Evolutionary conservation across 2,113 vertebrate genomes (phyloP), one percentile per base, ranked within the genome.

Genomic region (Pipra filicauda): DNA sequence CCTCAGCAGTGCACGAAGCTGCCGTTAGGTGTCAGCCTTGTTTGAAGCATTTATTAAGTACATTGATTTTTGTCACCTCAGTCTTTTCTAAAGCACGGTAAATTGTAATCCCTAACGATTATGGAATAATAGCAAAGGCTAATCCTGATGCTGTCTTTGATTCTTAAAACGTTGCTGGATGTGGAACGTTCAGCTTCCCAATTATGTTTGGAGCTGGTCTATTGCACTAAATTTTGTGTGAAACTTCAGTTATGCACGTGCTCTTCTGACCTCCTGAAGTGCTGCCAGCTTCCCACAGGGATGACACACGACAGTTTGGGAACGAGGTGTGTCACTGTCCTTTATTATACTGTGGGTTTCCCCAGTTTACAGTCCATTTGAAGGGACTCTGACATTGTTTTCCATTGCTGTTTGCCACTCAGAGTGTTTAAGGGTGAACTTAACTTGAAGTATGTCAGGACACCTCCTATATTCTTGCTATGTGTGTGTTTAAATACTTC

Each of bases 1-100:
- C 1, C 33, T 15, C 33, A 11, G 70, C 41, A 55, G 30, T 28
- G 6, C 6, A 0, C 9, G 19, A 4, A 27, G 22, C 54, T 41
- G 9, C 95, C 95, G 2, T 54, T 66, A 91, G 96, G 43, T 95
- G 95, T 88, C 95, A 96, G 70, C 55, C 22, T 20, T 2, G 37
- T 11, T 5, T 4, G 49, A 26, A 11, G 11, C 33, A 2, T 1
- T 1, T 6, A 0, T 5, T 5, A 7, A 31, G 6, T 3, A 27
- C 48, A 1, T 3, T 15, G 31, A 5, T 22, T 59, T 74, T 64
- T 78, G 41, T 26, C 69, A 52, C 57, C 20, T 44, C 22, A 0
- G 39, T 18, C 72, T 1, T 55, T 54, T 72, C 64, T 28, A 61
- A 73, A 78, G 16, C n/a, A 18, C 2, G 39, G 27, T 15, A 44